A percentile compares a stretch with the other conserved stretches of the same genome.
Conservation (phyloP, 1,140 invertebrate species). For the Caenorhabditis remanei region DNA sequence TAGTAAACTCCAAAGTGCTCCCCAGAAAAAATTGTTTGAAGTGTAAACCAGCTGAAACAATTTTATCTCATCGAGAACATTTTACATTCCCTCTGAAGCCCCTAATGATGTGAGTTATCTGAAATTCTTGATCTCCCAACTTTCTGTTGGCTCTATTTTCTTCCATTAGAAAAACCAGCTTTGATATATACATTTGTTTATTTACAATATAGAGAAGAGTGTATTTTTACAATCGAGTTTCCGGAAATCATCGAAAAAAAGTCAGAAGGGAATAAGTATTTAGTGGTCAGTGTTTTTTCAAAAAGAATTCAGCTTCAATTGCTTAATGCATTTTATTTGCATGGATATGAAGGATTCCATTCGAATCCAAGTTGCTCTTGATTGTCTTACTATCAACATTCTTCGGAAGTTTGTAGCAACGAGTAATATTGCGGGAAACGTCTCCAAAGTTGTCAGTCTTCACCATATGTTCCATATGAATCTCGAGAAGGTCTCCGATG, state of each 20-base stretch:
- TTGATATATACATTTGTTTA: not conserved
- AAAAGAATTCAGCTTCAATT: not conserved
- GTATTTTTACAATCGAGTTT: not conserved
- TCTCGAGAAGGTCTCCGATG: slow-evolving; percentile 60
- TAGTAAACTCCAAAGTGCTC: too few relatives aligned
- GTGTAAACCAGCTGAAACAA: too few relatives aligned
- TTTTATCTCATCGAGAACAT: too few relatives aligned
- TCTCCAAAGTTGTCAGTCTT: slow-evolving; percentile 52
- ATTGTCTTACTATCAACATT: slow-evolving; percentile 60
- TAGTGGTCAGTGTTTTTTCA: too few relatives aligned
- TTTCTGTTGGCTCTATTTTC: too few relatives aligned
- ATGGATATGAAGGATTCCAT: slow-evolving; percentile 62
- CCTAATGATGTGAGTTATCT: too few relatives aligned
- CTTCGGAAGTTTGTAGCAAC: slow-evolving; percentile 61
- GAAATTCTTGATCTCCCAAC: too few relatives aligned
- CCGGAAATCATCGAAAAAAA: slow-evolving; percentile 24
- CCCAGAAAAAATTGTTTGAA: too few relatives aligned
- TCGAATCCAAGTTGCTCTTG: slow-evolving; percentile 55
- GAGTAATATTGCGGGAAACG: slow-evolving; percentile 61
- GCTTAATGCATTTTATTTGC: slow-evolving; percentile 61
- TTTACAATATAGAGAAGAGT: slow-evolving; percentile 29
- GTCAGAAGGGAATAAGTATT: too few relatives aligned
- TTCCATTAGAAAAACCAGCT: too few relatives aligned
- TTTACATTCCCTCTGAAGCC: too few relatives aligned
- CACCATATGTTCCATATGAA: slow-evolving; percentile 61